Base-by-base conservation (phyloP, 2,797 vertebrate species). In the Steatocranus sp. region DNA sequence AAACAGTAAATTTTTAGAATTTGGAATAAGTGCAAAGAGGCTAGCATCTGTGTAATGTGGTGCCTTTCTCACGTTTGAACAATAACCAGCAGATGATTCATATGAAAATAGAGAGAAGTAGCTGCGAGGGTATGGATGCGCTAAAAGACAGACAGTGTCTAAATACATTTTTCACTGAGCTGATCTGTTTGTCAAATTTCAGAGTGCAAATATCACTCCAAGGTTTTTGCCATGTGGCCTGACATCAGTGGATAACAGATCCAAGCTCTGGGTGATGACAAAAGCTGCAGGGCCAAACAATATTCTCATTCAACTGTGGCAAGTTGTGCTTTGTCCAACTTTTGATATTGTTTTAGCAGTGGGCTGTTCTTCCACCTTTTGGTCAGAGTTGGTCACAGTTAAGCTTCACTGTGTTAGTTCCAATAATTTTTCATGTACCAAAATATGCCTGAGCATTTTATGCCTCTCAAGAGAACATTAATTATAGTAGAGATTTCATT, bases 131-230 rank as follows among this genome's bases (percentile, higher is more conserved):
- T 79, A 17, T 23, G 78, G n/a, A 54, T 82, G 41, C 1, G 27
- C 34, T 58, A 18, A 70, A 51, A 46, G 51, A 41, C 25, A 23
- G 38, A 38, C 14, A 6, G 34, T 11, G 32, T 49, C 49, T 66
- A 30, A 84, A 84, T 82, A 23, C 15, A 75, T 58, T 75, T 48
- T 58, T 58, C 11, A 76, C 63, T 32, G 46, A 83, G 70, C 50
- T 81, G 58, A 83, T 84, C 50, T 85, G 80, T 91, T 91, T 85
- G 82, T 87, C 51, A 86, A 77, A 86, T 11, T 82, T 85, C 36
- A 70, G 56, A 75, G 80, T 10, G 12, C 75, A 86, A 83, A 88
- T 84, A 82, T 84, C 73, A 76, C 66, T 79, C 30, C 14, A 8
- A 80, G 83, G 61, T 80, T 80, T 88, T 84, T 80, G 43, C 53